Evolutionary conservation across 2,113 vertebrate species (phyloP).

Genomic region (Baryphthengus martii): DNA sequence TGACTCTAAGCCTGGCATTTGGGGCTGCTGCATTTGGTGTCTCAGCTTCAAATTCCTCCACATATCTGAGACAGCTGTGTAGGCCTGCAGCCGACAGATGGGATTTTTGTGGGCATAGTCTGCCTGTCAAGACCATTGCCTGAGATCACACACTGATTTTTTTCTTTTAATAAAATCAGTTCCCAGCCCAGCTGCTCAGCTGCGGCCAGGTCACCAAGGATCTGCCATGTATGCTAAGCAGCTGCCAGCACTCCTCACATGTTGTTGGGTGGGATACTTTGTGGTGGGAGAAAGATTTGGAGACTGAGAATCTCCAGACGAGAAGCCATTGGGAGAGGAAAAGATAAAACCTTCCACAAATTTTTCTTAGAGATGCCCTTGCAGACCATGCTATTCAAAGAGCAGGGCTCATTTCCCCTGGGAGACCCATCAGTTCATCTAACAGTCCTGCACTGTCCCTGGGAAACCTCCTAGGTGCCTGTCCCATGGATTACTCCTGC

Average conservation of each 20-base stretch:
- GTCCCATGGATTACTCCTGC: background rate
- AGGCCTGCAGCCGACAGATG: rapidly evolving
- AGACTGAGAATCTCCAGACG: background rate
- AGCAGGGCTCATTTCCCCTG: background rate
- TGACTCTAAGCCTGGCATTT: background rate
- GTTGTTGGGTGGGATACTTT: background rate
- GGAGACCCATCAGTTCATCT: rapidly evolving
- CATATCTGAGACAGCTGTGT: background rate
- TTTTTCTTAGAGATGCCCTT: background rate
- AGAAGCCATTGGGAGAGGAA: background rate
- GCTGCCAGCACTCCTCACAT: rapidly evolving
- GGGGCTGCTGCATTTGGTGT: background rate
- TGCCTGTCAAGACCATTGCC: background rate
- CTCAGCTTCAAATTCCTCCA: background rate
- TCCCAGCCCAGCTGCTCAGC: background rate
- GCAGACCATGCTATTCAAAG: background rate
- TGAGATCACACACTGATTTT: background rate
- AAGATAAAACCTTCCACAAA: background rate
- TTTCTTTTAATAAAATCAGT: background rate
- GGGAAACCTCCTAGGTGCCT: rapidly evolving
- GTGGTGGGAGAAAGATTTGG: background rate
- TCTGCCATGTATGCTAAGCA: background rate
- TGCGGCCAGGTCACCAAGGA: background rate
- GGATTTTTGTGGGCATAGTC: background rate
- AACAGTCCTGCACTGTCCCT: background rate